Evolutionary conservation across 2,113 vertebrate genomes (phyloP), one percentile per base, ranked within the genome.

Genomic region (Festucalex cinctus): DNA sequence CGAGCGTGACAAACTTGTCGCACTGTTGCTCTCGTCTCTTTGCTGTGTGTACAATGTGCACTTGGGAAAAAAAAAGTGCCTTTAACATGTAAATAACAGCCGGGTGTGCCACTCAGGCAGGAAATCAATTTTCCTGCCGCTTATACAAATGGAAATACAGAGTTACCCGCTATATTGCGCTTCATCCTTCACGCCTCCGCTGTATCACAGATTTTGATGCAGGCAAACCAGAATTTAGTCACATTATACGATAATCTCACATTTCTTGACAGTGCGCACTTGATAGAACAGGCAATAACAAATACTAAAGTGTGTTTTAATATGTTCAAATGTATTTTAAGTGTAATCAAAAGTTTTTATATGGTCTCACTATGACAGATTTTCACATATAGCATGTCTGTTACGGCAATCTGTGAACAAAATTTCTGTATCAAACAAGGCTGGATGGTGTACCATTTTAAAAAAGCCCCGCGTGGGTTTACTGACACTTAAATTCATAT

Each of bases 401-500:
- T 56, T 16, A 16, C 26, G 14, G 54, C 54, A 57, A 28, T 32
- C 77, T 69, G 74, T 81, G 81, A 84, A 57, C 74, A 75, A 84
- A 84, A 88, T 89, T 86, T 83, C 73, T 78, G 81, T 66, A 81
- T 86, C 76, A 86, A 68, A 85, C 79, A 79, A 86, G 71, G 69
- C 64, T 53, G 67, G 74, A 83, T 62, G 68, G 65, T 68, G 68
- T 76, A 69, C 36, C 3, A 0, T 79, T 80, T 72, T 72, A 69
- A 81, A 54, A 54, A 85, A 78, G 77, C 78, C 64, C 58, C 20
- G 77, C 78, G 81, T 83, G 14, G 60, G 57, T 20, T 90, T 88
- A 85, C 79, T 90, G 88, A 88, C 88, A 88, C 80, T 70, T 87
- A 79, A 72, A 86, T 90, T 90, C 87, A 88, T 86, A 88, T 89